Conservation (phyloP, 1,140 invertebrate species). For the Neocloeon triangulifer region DNA sequence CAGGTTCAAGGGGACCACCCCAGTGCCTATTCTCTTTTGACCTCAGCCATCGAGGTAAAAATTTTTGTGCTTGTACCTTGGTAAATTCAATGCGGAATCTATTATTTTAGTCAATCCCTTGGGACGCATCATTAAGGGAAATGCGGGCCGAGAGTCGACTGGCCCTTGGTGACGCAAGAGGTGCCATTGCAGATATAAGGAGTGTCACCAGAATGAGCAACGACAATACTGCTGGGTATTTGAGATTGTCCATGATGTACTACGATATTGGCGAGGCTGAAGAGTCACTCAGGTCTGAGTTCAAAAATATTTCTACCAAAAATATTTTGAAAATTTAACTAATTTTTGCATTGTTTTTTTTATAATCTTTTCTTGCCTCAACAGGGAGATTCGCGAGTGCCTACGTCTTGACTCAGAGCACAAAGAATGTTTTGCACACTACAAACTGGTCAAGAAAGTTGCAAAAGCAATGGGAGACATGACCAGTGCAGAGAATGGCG, state of each 20-base stretch:
- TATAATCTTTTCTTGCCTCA: too few relatives aligned
- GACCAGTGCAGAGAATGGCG: constrained; percentile 37
- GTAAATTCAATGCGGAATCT: constrained; percentile 1
- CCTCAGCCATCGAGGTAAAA: constrained; percentile 47
- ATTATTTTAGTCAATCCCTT: constrained; percentile 42
- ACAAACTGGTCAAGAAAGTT: constrained; percentile 94
- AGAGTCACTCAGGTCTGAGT: constrained; percentile 59
- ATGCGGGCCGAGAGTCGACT: constrained; percentile 69
- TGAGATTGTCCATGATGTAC: constrained; percentile 57
- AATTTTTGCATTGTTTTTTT: constrained; percentile 9
- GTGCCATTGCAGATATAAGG: constrained; percentile 77
- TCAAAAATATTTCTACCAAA: constrained; percentile 4
- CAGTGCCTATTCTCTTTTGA: constrained; percentile 44
- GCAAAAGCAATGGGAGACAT: constrained; percentile 62
- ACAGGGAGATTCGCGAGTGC: constrained; percentile 90
- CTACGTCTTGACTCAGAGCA: constrained; percentile 96
- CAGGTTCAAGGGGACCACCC: constrained; percentile 39
- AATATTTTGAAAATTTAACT: constrained; percentile 9
- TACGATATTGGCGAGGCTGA: constrained; percentile 82
- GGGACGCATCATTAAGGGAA: constrained; percentile 64
- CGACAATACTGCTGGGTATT: constrained; percentile 79
- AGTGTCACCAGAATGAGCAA: constrained; percentile 71
- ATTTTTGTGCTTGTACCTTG: background rate
- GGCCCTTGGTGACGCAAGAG: constrained; percentile 50
- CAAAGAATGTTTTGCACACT: constrained; percentile 85